Evolutionary conservation across 1,140 invertebrate species (phyloP).

Genomic region (Aphelenchoides besseyi): DNA sequence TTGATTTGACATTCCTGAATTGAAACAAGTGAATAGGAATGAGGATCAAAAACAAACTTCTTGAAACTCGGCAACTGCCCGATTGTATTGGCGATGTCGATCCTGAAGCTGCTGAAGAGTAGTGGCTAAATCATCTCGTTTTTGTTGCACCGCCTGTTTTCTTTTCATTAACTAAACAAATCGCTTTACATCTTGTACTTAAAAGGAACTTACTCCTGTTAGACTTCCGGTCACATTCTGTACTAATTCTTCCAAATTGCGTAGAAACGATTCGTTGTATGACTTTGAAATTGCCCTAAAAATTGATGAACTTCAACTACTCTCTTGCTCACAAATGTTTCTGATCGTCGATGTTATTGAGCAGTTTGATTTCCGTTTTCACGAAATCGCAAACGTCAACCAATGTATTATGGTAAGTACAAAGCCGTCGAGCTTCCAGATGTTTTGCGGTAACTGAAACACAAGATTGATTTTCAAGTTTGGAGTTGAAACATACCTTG

Average conservation of each 20-base stretch:
- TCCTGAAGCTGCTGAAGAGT: background rate
- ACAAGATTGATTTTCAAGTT: conserved; percentile 13
- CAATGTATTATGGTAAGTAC: conserved; percentile 89
- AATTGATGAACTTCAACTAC: conserved; percentile 20
- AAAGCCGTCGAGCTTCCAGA: conserved; percentile 93
- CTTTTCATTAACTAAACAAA: conserved; percentile 11
- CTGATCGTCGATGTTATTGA: conserved; percentile 90
- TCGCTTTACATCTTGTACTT: conserved; percentile 33
- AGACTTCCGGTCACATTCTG: conserved; percentile 39
- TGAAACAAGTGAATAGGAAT: background rate
- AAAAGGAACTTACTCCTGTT: conserved; percentile 32
- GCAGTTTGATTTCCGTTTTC: conserved; percentile 80
- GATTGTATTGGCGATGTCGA: background rate
- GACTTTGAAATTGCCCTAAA: conserved; percentile 44
- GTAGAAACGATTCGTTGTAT: conserved; percentile 55
- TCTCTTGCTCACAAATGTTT: conserved; percentile 84
- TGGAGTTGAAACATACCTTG: conserved; percentile 72
- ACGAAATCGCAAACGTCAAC: conserved; percentile 86
- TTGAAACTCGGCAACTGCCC: conserved; percentile 7
- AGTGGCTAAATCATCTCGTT: background rate
- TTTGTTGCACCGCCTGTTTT: background rate
- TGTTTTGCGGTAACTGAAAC: conserved; percentile 83
- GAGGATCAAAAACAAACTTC: conserved; percentile 6
- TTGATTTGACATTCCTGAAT: conserved; percentile 16
- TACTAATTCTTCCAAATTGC: conserved; percentile 64